phyloP scores from a whole-genome alignment of 2,113 vertebrate genomes.

The Leptocoma aspasia region DNA sequence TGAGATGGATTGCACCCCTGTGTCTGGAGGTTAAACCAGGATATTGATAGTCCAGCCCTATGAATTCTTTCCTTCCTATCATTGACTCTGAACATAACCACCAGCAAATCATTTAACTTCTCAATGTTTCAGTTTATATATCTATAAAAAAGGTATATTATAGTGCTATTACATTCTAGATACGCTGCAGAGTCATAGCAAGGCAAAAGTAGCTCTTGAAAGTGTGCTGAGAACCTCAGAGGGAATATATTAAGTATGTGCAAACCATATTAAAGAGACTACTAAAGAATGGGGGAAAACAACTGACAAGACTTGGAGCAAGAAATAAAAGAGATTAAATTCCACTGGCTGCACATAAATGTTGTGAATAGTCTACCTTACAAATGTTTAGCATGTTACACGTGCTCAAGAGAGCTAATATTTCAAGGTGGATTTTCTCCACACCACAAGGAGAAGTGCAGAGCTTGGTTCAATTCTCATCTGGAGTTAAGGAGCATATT shows the following conservation, averaged over 20 bases:
- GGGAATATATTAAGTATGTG: conserved; percentile 52
- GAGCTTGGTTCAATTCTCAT: conserved; percentile 8
- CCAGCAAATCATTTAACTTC: conserved; percentile 43
- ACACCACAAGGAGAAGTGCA: neutral
- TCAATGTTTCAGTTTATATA: conserved; percentile 22
- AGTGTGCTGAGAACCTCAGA: conserved; percentile 43
- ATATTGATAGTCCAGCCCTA: neutral
- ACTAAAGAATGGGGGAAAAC: conserved; percentile 38
- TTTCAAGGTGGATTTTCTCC: conserved; percentile 56
- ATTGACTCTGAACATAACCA: conserved; percentile 15
- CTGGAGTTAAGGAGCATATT: neutral
- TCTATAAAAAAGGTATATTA: conserved; percentile 30
- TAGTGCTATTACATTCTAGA: neutral
- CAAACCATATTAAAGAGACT: conserved; percentile 48
- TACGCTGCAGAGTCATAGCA: neutral
- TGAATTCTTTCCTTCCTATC: conserved; percentile 3
- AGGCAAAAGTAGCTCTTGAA: conserved; percentile 32
- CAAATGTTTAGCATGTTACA: conserved; percentile 50
- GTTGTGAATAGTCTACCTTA: conserved; percentile 27
- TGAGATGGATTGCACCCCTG: neutral
- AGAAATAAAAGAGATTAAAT: conserved; percentile 62
- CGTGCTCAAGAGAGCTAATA: conserved; percentile 32
- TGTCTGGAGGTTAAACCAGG: neutral
- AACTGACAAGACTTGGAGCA: conserved; percentile 34
- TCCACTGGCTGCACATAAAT: conserved; percentile 39